phyloP scores from a whole-genome alignment of 1,140 invertebrate species.

The Thalassaphorura encarpata region DNA sequence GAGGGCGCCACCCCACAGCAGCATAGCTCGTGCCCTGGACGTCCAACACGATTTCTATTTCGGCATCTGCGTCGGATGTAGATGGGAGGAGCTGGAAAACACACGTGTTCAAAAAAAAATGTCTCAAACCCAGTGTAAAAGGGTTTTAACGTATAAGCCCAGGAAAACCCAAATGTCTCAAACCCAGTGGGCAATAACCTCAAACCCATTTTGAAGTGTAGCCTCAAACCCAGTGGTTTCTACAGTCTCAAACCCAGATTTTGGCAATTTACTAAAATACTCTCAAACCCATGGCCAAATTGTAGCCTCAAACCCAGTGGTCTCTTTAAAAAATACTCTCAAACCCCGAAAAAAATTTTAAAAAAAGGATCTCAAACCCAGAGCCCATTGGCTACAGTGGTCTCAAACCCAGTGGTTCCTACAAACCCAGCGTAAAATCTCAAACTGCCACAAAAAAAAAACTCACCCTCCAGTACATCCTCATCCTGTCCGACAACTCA shows the following conservation, averaged over 20 bases:
- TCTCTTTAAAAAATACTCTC: no score
- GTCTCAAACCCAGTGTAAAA: neutral
- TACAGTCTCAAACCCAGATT: no score
- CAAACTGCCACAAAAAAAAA: neutral
- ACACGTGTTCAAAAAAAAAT: neutral
- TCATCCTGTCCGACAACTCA: slow-evolving; percentile 27
- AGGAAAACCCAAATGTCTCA: slow-evolving; percentile 41
- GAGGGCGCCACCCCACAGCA: slow-evolving; percentile 61
- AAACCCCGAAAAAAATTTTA: neutral
- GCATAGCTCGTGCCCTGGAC: slow-evolving; percentile 75
- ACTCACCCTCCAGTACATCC: slow-evolving; percentile 22
- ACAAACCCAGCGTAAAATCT: neutral
- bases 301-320: neutral
- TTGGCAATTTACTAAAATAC: no score
- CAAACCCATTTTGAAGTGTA: neutral
- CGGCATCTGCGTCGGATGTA: slow-evolving; percentile 47
- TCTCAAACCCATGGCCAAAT: no score
- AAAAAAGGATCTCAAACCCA: no score
- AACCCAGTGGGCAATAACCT: slow-evolving; percentile 49
- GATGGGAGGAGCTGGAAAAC: slow-evolving; percentile 27
- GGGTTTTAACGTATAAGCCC: neutral
- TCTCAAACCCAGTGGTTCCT: neutral
- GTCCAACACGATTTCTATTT: slow-evolving; percentile 73
- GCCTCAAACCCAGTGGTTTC: neutral
- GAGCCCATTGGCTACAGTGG: neutral